These are phyloP conservation scores for Grammomys surdaster DNA, from an alignment of 2,113 vertebrate genomes.

Conservation along the genomic window DNA sequence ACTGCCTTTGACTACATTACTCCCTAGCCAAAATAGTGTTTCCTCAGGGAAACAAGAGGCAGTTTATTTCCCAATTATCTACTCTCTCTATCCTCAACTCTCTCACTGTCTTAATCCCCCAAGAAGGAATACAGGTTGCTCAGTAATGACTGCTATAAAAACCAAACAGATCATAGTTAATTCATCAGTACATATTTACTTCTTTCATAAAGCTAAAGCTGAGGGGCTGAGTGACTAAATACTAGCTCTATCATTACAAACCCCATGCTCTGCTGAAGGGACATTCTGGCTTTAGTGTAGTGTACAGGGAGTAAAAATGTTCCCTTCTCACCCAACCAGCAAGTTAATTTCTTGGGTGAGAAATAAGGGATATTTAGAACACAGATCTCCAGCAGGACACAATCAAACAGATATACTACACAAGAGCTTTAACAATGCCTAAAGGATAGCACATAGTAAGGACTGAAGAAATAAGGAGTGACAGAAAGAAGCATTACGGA, in stretches of 20 bases:
- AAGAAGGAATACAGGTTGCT: neutral
- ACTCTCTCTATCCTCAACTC: neutral
- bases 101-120: neutral
- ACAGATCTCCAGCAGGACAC: neutral
- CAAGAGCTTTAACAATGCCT: neutral
- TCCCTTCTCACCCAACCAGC: constrained; percentile 16
- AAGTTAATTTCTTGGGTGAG: neutral
- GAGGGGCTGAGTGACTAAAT: neutral
- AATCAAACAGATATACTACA: neutral
- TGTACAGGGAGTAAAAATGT: neutral
- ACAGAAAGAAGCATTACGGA: constrained; percentile 9
- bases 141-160: neutral
- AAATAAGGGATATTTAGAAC: constrained; percentile 2
- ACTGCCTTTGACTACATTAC: neutral
- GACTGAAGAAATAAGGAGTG: constrained; percentile 10
- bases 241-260: neutral
- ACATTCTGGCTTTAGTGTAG: neutral
- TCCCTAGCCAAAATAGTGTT: constrained; percentile 19
- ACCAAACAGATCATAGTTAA: neutral
- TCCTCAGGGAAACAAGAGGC: neutral
- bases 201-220: constrained; percentile 23
- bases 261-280: constrained; percentile 88
- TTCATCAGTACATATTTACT: neutral
- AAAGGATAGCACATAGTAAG: constrained; percentile 9
- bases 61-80: neutral